Percentiles rank a stretch among this genome's conserved stretches.
phyloP scores from a whole-genome alignment of 2,888 invertebrate genomes.

The Heliconius charithonia region DNA sequence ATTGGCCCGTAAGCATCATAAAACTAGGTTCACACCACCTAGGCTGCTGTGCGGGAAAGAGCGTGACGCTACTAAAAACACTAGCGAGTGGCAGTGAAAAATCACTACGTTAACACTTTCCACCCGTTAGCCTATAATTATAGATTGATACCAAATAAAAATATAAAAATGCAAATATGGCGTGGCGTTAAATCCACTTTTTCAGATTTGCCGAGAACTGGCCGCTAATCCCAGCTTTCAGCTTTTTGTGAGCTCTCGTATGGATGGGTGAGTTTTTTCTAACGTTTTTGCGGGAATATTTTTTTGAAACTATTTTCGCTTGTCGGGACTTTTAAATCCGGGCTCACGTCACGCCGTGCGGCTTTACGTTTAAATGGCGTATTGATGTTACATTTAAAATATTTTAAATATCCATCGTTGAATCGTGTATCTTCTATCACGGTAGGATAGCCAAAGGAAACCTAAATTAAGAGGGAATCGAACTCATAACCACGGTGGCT shows the following conservation, averaged over 20 bases:
- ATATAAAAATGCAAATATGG: not conserved
- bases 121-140: no score
- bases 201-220: not conserved
- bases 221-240: not conserved
- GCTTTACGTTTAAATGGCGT: not conserved
- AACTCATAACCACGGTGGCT: not conserved
- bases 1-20: no score
- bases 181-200: not conserved
- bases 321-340: slow-evolving; percentile 4
- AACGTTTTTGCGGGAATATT: not conserved
- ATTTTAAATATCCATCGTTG: no score
- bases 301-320: not conserved
- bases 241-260: not conserved
- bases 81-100: no score
- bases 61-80: no score
- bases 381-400: not conserved
- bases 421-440: no score
- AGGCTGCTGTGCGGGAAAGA: no score
- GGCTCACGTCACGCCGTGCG: not conserved
- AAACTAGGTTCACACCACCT: no score
- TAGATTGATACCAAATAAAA: no score
- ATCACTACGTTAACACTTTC: no score
- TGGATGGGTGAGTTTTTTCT: not conserved
- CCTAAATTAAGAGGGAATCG: not conserved
- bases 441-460: no score